These are phyloP conservation scores for Prorops nasuta DNA, from an alignment of 1,140 invertebrate genomes.

Conservation along the genomic window DNA sequence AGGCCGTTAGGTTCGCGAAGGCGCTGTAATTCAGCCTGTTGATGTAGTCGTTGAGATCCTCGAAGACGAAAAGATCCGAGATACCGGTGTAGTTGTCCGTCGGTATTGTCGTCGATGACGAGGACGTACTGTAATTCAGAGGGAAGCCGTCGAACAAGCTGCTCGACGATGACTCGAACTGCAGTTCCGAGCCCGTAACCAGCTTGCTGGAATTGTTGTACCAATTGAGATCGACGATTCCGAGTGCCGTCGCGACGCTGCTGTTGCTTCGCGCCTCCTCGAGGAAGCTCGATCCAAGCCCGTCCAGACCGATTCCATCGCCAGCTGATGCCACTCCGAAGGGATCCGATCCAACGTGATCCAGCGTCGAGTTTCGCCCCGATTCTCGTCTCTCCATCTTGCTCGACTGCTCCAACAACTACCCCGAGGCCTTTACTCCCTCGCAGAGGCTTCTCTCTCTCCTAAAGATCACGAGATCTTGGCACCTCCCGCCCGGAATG, in stretches of 20 bases:
- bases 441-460: constrained; percentile 6
- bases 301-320: too few species aligned
- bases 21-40: constrained; percentile 47
- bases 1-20: constrained; percentile 45
- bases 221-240: background rate
- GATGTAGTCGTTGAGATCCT: constrained; percentile 50
- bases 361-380: constrained; percentile 10
- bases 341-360: too few species aligned
- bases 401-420: constrained; percentile 30
- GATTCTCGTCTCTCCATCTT: constrained; percentile 8
- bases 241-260: too few species aligned
- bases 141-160: background rate
- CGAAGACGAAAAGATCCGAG: constrained; percentile 49
- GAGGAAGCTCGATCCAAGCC: too few species aligned
- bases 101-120: background rate
- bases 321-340: too few species aligned
- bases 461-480: constrained; percentile 33
- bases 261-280: too few species aligned
- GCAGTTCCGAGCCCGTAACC: too few species aligned
- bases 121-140: background rate
- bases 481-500: constrained; percentile 17
- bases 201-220: background rate
- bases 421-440: constrained; percentile 17
- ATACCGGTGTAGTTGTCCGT: constrained; percentile 46
- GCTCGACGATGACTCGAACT: constrained; percentile 12